Evolutionary conservation across 2,113 vertebrate species (phyloP).

Genomic region (Pelobates fuscus): DNA sequence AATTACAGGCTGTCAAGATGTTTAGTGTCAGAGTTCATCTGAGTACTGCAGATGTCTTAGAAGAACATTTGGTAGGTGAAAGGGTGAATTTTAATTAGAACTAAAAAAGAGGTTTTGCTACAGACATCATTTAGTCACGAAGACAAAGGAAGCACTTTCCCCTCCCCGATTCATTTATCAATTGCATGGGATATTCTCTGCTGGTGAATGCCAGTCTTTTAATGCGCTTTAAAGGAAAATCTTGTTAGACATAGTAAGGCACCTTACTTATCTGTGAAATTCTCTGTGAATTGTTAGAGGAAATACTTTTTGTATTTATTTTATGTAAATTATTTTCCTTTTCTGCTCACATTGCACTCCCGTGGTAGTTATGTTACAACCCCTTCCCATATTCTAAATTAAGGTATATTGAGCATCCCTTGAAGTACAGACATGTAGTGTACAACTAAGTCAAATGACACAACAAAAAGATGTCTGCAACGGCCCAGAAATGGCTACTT

Average conservation of each 20-base stretch:
- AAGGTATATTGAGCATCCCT: slow-evolving; percentile 11
- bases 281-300: slow-evolving; percentile 7
- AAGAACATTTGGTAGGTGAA: slow-evolving; percentile 51
- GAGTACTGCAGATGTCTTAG: slow-evolving; percentile 50
- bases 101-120: slow-evolving; percentile 35
- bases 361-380: slow-evolving; percentile 1
- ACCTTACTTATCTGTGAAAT: no score
- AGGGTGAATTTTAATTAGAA: slow-evolving; percentile 49
- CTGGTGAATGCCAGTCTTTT: slow-evolving; percentile 30
- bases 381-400: slow-evolving; percentile 18
- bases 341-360: not conserved
- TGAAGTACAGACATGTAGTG: not conserved
- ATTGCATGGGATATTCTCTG: slow-evolving; percentile 30
- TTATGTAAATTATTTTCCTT: slow-evolving; percentile 10
- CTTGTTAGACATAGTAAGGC: slow-evolving; percentile 34
- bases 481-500: no score
- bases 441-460: no score
- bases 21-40: slow-evolving; percentile 32
- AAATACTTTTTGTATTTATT: not conserved
- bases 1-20: slow-evolving; percentile 53
- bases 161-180: slow-evolving; percentile 41
- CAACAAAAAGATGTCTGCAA: no score
- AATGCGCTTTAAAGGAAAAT: slow-evolving; percentile 7
- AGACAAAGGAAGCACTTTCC: slow-evolving; percentile 35
- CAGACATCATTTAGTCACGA: slow-evolving; percentile 44